phyloP scores from a whole-genome alignment of 2,888 invertebrate species.

The Eupelmus urozonus region DNA sequence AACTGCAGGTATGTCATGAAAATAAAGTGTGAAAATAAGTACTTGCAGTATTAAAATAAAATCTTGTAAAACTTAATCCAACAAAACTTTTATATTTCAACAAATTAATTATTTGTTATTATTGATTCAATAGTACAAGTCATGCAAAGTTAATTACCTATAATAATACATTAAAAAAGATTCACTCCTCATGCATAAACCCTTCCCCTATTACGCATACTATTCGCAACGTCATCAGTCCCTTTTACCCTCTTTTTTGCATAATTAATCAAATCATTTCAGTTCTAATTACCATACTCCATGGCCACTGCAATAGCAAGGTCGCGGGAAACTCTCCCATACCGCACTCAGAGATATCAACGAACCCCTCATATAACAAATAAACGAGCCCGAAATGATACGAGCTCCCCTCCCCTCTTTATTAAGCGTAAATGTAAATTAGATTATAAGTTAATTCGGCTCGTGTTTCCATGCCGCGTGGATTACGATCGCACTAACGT shows the following conservation, averaged over 20 bases:
- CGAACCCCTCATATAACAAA: no score
- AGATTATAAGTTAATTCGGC: constrained; percentile 27
- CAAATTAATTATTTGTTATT: no score
- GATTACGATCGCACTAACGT: constrained; percentile 17
- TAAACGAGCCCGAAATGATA: not conserved
- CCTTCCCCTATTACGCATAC: constrained; percentile 4
- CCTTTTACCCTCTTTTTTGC: not conserved
- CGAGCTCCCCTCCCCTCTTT: not conserved
- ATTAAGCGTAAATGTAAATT: constrained; percentile 31
- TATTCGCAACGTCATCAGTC: not conserved
- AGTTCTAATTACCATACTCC: not conserved
- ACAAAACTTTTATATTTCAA: no score
- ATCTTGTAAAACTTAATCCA: no score
- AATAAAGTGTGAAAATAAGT: no score
- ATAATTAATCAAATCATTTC: constrained; percentile 9
- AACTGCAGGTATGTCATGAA: no score
- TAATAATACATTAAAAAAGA: not conserved
- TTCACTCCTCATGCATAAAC: not conserved
- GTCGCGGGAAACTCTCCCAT: no score
- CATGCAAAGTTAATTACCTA: no score
- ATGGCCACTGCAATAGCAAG: no score
- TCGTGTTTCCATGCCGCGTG: not conserved
- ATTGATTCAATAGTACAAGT: no score
- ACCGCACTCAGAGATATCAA: no score
- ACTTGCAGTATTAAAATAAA: no score